Percentiles rank a stretch among this genome's conserved stretches.
Conservation (phyloP, 1,140 invertebrate genomes). For the Helicoverpa zea region DNA sequence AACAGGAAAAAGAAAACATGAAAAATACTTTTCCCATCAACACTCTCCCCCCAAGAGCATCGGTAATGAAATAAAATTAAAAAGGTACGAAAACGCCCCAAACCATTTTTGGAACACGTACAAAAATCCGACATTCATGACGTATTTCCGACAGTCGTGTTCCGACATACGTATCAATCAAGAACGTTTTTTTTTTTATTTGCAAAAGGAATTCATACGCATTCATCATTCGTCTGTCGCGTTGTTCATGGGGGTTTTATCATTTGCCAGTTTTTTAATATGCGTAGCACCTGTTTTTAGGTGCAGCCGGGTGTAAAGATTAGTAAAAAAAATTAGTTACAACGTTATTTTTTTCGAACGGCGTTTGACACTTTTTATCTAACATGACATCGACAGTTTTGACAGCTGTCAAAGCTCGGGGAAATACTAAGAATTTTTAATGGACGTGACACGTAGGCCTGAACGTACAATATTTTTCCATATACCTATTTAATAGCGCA, state of each 20-base stretch:
- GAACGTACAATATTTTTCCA: too few relatives aligned
- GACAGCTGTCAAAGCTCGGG: too few relatives aligned
- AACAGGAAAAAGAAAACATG: not conserved
- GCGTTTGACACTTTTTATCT: not conserved
- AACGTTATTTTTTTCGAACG: not conserved
- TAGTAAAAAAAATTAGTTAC: not conserved
- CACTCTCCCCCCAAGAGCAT: not conserved
- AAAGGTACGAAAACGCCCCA: not conserved
- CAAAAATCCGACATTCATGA: constrained; percentile 9
- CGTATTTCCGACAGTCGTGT: not conserved
- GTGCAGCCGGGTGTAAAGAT: not conserved
- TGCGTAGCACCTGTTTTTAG: constrained; percentile 10
- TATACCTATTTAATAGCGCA: too few relatives aligned
- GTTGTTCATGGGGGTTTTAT: constrained; percentile 12
- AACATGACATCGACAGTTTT: too few relatives aligned
- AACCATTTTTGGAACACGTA: constrained; percentile 17
- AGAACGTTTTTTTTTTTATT: constrained; percentile 37
- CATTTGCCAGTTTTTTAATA: not conserved
- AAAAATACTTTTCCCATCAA: not conserved
- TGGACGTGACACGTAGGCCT: too few relatives aligned
- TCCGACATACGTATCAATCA: constrained; percentile 48
- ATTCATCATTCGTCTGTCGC: constrained; percentile 46
- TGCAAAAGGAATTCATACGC: constrained; percentile 41
- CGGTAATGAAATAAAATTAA: constrained; percentile 11
- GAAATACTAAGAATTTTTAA: too few relatives aligned